Evolutionary conservation across 2,113 vertebrate genomes (phyloP).

Genomic region (Alexandromys fortis): DNA sequence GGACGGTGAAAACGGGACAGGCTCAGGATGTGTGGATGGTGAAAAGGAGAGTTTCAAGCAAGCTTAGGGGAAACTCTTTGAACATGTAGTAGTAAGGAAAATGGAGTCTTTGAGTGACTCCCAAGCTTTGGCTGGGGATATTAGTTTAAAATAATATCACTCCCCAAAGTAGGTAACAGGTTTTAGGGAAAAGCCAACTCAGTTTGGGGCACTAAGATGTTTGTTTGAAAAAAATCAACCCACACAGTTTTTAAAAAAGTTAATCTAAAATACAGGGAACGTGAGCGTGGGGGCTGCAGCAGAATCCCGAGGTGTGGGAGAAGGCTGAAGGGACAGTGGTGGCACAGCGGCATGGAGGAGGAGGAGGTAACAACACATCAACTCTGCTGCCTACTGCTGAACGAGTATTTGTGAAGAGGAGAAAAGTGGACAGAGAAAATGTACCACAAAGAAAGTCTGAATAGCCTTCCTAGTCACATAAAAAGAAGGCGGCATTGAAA

Average conservation of each 20-base stretch:
- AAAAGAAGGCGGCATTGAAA: neutral
- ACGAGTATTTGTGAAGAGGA: neutral
- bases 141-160: conserved; percentile 23
- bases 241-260: neutral
- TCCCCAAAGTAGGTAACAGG: neutral
- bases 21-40: neutral
- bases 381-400: neutral
- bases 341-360: neutral
- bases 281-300: neutral
- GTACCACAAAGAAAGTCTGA: neutral
- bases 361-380: neutral
- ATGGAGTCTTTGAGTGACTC: neutral
- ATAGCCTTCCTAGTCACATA: neutral
- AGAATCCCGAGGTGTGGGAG: neutral
- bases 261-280: neutral
- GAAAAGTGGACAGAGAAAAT: neutral
- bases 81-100: conserved; percentile 3
- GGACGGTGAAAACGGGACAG: neutral
- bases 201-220: conserved; percentile 2
- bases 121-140: conserved; percentile 12
- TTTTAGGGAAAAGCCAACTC: neutral
- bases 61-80: conserved; percentile 4
- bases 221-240: neutral
- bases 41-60: neutral
- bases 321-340: neutral